Base-by-base conservation (phyloP, 2,113 vertebrate genomes). In the Potamarius usumacintae region DNA sequence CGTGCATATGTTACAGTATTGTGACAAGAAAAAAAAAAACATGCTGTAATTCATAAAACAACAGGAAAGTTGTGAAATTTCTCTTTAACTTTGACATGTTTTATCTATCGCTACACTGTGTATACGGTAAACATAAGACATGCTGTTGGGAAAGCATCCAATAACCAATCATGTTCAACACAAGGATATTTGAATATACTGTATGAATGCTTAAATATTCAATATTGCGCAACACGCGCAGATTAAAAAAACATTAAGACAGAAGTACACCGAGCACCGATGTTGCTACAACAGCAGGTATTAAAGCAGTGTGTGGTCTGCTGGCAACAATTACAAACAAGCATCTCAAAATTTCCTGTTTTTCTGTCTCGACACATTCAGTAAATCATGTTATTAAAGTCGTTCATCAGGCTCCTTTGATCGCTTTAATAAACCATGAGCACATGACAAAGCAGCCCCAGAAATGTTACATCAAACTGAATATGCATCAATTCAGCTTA, bases 221-320 rank as follows among this genome's bases (percentile, higher is more conserved):
- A 20, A 5, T 62, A 48, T 42, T 42, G 2, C 62, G 80, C 55
- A 62, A 82, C 4, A 2, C 7, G 1, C 5, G 7, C 57, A 42
- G 18, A 1, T 62, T 5, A 83, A 65, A 82, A 82, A 62, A 11
- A 27, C 72, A 50, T 27, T 4, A 76, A 20, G 12, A 76, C 78
- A 30, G 27, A 10, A 42, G n/a, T 42, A 18, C 22, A 52, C 12
- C 12, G 34, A 17, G 34, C 8, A 9, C 34, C 10, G 81, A n/a
- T 63, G 34, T 83, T 48, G 14, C 58, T 83, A 12, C 81, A 83
- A 50, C 27, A 65, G 1, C 34, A 50, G 81, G 42, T 83, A 48
- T 52, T 83, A 50, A 62, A 83, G 22, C 81, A 52, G 42, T 52
- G 22, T 65, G 60, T 83, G 81, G 20, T 50, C 81, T 83, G 60